A percentile compares a stretch with the other conserved stretches of the same genome.
Evolutionary conservation across 2,888 invertebrate genomes (phyloP).

Genomic region (Microplitis deprimator): DNA sequence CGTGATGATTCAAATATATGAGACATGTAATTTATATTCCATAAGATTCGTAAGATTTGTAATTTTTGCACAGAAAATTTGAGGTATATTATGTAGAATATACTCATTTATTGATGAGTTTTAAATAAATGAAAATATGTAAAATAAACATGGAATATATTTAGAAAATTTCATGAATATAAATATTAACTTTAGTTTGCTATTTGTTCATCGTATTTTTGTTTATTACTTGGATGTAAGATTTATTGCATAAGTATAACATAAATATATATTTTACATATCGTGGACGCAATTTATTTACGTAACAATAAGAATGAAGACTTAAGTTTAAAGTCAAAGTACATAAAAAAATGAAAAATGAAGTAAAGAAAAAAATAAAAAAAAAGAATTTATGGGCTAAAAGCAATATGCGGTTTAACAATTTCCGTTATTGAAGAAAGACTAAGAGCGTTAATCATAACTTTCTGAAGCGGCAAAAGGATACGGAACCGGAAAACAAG

Average conservation of each 20-base stretch:
- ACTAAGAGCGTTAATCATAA: background rate
- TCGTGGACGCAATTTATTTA: background rate
- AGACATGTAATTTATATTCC: no score
- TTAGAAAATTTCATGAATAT: background rate
- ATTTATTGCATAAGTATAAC: background rate
- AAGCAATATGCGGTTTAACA: background rate
- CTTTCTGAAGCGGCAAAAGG: background rate
- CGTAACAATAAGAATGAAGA: background rate
- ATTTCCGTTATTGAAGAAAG: slow-evolving; percentile 11
- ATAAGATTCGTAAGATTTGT: no score
- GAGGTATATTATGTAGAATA: no score
- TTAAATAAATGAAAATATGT: no score
- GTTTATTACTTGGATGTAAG: background rate
- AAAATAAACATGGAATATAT: no score
- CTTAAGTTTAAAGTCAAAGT: background rate
- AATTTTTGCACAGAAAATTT: no score
- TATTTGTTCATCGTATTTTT: background rate
- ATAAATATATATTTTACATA: background rate
- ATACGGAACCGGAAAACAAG: background rate
- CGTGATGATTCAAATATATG: no score
- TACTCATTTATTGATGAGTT: no score
- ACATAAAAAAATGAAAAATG: background rate
- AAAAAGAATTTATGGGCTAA: background rate
- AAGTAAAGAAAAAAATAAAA: background rate
- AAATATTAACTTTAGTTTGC: background rate